Base-by-base conservation (phyloP, 1,140 invertebrate genomes). In the Sarcophaga peregrina region DNA sequence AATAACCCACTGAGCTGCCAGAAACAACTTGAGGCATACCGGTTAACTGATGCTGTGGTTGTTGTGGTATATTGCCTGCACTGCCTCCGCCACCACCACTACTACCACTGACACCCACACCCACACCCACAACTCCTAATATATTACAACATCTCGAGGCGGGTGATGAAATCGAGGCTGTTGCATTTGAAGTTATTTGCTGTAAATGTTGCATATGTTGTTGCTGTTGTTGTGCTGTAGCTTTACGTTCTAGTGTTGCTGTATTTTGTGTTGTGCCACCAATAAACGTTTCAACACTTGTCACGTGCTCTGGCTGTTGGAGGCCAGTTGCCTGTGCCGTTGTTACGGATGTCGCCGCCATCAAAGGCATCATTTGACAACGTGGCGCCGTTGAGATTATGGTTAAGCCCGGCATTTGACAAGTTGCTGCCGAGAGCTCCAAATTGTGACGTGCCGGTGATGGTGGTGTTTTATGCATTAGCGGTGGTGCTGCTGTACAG, bases 351-450 rank as follows among this genome's bases (percentile, higher is more conserved):
- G 45, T 17, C 3, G 80, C 80, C 9, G 80, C 68, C 48, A 37
- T 9, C 15, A 86, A 81, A 45, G 81, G 46, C 80, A 85, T 47
- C 75, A 85, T 82, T 82, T 88, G 89, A 82, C 87, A 88, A 76
- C 87, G 86, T 75, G 88, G 88, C 20, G 87, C 88, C 83, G 87
- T 89, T 62, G 88, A 89, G 82, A 90, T 88, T 84, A 90, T 90
- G 86, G 89, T 89, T 85, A 90, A 78, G 47, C 75, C 75, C 47
- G 47, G 75, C 75, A 78, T 78, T 78, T 78, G 75, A 78, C 75
- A 78, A 20, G 75, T 9, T 50, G 75, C 47, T 4, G 75, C 75
- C 8, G 47, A 47, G 8, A 50, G 17, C 20, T 47, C 75, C 37
- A 50, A 78, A 17, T 75, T 47, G 54, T 68, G 72, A 73, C 82